A percentile compares a stretch with the other conserved stretches of the same genome.
phyloP scores from a whole-genome alignment of 2,888 invertebrate genomes.

The Hirtodrosophila alboralis region DNA sequence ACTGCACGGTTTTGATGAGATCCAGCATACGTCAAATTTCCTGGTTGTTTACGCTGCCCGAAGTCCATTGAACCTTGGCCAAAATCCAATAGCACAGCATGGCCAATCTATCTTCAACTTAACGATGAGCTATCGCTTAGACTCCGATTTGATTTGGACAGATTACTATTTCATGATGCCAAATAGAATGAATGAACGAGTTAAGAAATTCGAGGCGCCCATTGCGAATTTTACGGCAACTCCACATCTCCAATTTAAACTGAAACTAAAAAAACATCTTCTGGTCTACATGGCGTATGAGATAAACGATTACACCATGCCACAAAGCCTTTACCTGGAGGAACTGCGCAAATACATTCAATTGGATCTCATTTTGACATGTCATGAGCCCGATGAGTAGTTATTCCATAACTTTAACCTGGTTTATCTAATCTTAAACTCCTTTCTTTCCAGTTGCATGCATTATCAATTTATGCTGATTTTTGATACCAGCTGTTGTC shows the following conservation, averaged over 20 bases:
- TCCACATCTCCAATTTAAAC: not conserved
- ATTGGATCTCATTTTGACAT: constrained; percentile 18
- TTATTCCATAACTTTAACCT: not conserved
- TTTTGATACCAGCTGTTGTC: constrained; percentile 87
- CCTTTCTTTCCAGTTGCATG: constrained; percentile 30
- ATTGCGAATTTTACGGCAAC: constrained; percentile 4
- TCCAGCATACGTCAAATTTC: constrained; percentile 14
- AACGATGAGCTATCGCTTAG: constrained; percentile 64
- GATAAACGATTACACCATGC: constrained; percentile 11
- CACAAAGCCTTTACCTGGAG: constrained; percentile 30
- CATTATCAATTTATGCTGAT: constrained; percentile 87
- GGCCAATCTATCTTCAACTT: constrained; percentile 35
- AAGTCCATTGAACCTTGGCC: constrained; percentile 24
- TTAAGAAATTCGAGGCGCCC: constrained; percentile 15
- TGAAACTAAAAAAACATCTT: constrained; percentile 17
- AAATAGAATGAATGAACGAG: not conserved
- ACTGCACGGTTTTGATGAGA: constrained; percentile 9
- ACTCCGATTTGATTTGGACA: constrained; percentile 57
- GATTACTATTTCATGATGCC: constrained; percentile 38
- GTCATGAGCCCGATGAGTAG: constrained; percentile 22
- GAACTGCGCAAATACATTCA: constrained; percentile 32
- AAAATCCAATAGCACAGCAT: constrained; percentile 1
- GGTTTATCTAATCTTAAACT: not conserved
- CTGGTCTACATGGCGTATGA: constrained; percentile 28
- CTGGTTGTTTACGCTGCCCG: constrained; percentile 39